phyloP scores from a whole-genome alignment of 2,113 vertebrate genomes.

The Pandion haliaetus region DNA sequence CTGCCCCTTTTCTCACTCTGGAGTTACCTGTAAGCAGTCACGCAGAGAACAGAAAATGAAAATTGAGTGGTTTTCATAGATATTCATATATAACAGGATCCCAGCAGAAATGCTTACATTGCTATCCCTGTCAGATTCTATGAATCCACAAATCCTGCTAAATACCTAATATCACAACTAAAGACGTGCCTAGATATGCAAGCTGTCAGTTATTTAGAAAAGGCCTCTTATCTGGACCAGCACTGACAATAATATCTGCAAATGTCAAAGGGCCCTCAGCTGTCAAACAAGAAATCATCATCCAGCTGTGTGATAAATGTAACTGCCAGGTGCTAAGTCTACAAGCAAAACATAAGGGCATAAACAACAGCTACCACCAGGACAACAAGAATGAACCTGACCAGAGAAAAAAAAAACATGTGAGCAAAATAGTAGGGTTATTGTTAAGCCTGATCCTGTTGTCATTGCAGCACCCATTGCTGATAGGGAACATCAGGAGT shows the following conservation, averaged over 20 bases:
- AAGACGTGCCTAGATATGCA: neutral
- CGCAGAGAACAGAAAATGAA: neutral
- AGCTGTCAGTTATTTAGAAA: conserved; percentile 2
- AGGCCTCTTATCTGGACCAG: neutral
- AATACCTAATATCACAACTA: neutral
- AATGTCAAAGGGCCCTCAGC: neutral
- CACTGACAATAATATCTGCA: neutral
- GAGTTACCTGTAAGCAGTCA: neutral
- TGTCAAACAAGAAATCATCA: neutral
- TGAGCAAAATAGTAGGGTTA: neutral
- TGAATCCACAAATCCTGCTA: conserved; percentile 15
- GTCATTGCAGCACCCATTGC: neutral
- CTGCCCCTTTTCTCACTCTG: neutral
- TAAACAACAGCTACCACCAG: neutral
- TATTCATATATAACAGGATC: neutral
- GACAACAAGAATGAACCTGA: neutral
- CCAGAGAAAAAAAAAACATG: neutral
- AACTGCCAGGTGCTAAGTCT: neutral
- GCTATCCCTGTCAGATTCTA: neutral
- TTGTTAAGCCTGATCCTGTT: neutral
- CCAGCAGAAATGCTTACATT: neutral
- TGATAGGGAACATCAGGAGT: neutral
- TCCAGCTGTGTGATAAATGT: neutral
- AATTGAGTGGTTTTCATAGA: neutral
- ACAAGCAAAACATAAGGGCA: neutral